These are phyloP conservation scores for Gymnarchus niloticus DNA, from an alignment of 2,113 vertebrate species.

Conservation along the genomic window DNA sequence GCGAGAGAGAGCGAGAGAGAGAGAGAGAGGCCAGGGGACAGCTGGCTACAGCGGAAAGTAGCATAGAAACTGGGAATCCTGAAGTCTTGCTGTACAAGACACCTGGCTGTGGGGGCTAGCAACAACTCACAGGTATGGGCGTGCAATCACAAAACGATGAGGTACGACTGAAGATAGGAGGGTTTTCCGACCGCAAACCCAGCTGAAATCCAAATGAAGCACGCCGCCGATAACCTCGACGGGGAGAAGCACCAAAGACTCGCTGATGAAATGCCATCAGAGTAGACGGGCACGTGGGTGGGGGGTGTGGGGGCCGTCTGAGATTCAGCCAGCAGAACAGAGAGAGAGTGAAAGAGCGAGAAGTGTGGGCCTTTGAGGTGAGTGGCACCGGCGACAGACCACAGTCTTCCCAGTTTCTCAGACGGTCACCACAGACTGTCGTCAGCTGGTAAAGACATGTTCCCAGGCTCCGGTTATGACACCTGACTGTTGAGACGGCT, in stretches of 20 bases:
- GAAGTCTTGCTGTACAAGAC: not conserved
- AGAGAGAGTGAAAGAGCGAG: not conserved
- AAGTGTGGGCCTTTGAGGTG: not conserved
- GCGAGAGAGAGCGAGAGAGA: too few species aligned
- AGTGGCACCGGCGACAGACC: not conserved
- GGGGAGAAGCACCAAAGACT: not conserved
- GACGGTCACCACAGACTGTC: not conserved
- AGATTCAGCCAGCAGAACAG: too few species aligned
- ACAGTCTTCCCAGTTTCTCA: not conserved
- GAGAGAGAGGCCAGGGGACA: not conserved
- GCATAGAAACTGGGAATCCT: not conserved
- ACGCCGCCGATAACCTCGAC: not conserved
- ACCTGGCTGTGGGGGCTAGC: not conserved
- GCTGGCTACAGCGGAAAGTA: not conserved
- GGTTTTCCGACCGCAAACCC: not conserved
- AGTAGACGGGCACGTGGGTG: too few species aligned
- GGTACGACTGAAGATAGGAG: not conserved
- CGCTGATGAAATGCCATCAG: too few species aligned
- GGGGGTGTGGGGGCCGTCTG: too few species aligned
- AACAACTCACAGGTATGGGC: too few species aligned
- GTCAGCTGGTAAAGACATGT: not conserved
- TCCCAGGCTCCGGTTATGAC: not conserved
- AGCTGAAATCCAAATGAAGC: not conserved
- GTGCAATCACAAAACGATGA: too few species aligned
- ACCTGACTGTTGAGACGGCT: not conserved